Evolutionary conservation across 23 tunicate genomes (phyloP), one percentile per base, ranked within the genome.

Genomic region (Diplosoma virens): DNA sequence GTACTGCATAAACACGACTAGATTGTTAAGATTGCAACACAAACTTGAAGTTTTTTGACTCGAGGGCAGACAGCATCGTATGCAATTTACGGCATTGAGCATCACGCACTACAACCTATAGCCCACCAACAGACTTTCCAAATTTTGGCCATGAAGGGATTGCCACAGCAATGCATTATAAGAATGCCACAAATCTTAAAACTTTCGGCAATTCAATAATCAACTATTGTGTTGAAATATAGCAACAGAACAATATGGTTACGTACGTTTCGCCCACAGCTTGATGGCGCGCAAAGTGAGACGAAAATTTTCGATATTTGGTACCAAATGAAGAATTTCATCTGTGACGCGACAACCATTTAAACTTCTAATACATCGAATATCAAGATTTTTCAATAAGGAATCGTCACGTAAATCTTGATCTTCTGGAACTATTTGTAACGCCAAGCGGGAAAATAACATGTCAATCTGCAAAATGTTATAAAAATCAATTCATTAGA

Each of bases 261-360:
- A 88, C 96, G 27, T 59, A 85, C 98, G 36, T 81, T 85, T 92
- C 3, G 98, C 98, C 98, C 98, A 92, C 14, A 92, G 78, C 70
- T 92, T 92, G 47, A 92, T 81, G 9, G 90, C 98, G 32, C 98
- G 58, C 32, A 92, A 37, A 18, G 98, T 92, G 30, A 81, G 76
- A 3, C 98, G 93, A 37, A 92, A 92, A 54, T 77, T 86, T 34
- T 86, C 93, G 24, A 76, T 75, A 47, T 92, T 86, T 22, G 98
- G 98, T 14, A 92, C 98, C 9, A 92, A 81, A 64, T 86, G 93
- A 5, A 92, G 82, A 20, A 92, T 92, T 67, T 86, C 98, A 61
- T 92, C 98, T 14, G 98, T 92, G 9, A 92, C 98, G 24, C 98
- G 81, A 69, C 98, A 85, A 17, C 98, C 98, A 36, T 86, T 86